Base-by-base conservation (phyloP, 2,113 vertebrate species). In the Ptilorrhoa leucosticta region DNA sequence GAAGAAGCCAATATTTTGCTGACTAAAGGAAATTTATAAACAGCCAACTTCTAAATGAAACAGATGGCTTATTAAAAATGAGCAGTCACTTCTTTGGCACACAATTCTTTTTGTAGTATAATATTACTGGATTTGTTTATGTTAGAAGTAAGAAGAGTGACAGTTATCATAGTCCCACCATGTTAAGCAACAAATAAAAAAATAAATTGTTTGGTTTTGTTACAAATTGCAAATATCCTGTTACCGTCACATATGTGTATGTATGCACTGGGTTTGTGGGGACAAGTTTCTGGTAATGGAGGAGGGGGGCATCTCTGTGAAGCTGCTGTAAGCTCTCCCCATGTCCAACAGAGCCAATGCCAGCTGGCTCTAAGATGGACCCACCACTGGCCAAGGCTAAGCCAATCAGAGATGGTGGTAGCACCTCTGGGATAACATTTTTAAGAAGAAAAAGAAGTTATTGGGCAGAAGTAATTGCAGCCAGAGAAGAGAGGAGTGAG, bases 1-100 rank as follows among this genome's bases (percentile, higher is more conserved):
- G 76, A 82, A 88, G 69, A 64, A 77, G 86, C 45, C 86, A 91
- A 45, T 81, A 87, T 96, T 95, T 93, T 91, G 94, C 83, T 5
- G 27, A 93, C 71, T 90, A 71, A 88, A 95, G 48, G 56, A 96
- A 88, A 95, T 86, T 81, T 96, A 82, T 76, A 97, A 95, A 95
- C 80, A 93, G 95, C 60, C 90, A 92, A 93, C 90, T 97, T 93
- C 71, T 87, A 96, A 95, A 95, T 75, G 28, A 96, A 95, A 94
- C 97, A 97, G 95, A 97, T 96, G 95, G 94, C 76, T 78, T 95
- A 90, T 96, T 95, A 92, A 96, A 95, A 97, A 94, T 95, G 97
- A 97, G 95, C 95, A 95, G 91, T 97, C 87, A 1, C 45, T 95
- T 94, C 71, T 90, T 63, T 97, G 96, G 94, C 96, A 95, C 48